A percentile compares a stretch with the other conserved stretches of the same genome.
Conservation (phyloP, 2,888 invertebrate genomes). For the Danaus chrysippus region DNA sequence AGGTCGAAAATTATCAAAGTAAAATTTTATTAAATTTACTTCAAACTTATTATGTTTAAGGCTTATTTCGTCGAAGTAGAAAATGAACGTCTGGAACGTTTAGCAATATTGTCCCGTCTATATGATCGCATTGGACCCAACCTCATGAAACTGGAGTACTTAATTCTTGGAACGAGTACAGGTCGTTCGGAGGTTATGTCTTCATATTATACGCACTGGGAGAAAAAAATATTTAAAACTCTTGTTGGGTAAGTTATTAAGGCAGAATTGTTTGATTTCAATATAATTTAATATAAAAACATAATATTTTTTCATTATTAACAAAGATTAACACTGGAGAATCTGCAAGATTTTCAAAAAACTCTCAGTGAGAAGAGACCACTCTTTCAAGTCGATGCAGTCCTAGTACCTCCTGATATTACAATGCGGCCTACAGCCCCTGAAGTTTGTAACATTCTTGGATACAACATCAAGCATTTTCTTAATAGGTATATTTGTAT, state of each 20-base stretch:
- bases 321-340: conserved; percentile 81
- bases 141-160: conserved; percentile 90
- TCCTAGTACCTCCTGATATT: conserved; percentile 86
- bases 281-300: not conserved
- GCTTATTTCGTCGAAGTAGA: conserved; percentile 87
- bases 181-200: conserved; percentile 86
- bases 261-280: not conserved
- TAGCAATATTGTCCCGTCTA: conserved; percentile 83
- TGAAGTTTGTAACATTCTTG: conserved; percentile 88
- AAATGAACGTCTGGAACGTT: conserved; percentile 82
- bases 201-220: conserved; percentile 90
- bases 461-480: conserved; percentile 87
- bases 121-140: conserved; percentile 90
- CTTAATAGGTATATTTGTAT: conserved; percentile 80
- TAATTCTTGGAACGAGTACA: conserved; percentile 88
- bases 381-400: conserved; percentile 89
- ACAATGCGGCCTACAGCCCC: conserved; percentile 85
- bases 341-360: conserved; percentile 83
- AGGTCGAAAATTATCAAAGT: too few species aligned
- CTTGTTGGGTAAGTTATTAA: conserved; percentile 52
- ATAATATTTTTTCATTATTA: not conserved
- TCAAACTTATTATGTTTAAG: conserved; percentile 46
- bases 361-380: conserved; percentile 77
- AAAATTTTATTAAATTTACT: not conserved
- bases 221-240: conserved; percentile 84